phyloP scores from a whole-genome alignment of 2,888 invertebrate species.

The Melieria picta region DNA sequence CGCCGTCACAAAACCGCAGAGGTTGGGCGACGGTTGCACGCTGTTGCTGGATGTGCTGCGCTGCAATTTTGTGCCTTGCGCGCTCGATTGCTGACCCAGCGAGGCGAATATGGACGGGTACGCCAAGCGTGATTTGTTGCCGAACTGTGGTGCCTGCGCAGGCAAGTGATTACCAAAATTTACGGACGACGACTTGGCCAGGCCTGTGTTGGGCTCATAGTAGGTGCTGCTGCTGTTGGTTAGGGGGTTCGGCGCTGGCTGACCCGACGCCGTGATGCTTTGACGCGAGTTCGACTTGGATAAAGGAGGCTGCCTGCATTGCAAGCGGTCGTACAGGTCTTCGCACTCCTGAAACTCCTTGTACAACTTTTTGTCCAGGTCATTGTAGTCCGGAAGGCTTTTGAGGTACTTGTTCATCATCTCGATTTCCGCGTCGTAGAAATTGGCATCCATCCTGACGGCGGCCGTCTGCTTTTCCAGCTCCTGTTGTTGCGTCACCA shows the following conservation, averaged over 20 bases:
- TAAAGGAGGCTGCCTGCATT: constrained; percentile 54
- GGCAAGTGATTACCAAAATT: constrained; percentile 48
- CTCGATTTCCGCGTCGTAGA: constrained; percentile 66
- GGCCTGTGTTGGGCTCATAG: constrained; percentile 30
- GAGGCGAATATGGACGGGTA: constrained; percentile 62
- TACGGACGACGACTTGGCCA: constrained; percentile 56
- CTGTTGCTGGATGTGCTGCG: constrained; percentile 65
- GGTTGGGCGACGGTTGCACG: constrained; percentile 48
- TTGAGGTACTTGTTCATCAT: constrained; percentile 67
- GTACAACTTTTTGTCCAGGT: constrained; percentile 64
- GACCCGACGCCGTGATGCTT: constrained; percentile 46
- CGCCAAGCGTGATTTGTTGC: constrained; percentile 51
- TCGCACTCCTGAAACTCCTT: constrained; percentile 66
- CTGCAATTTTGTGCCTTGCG: constrained; percentile 55
- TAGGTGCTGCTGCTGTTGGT: not conserved
- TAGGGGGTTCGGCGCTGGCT: not conserved
- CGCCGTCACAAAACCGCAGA: constrained; percentile 34
- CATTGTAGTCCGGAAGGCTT: constrained; percentile 65
- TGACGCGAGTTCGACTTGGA: constrained; percentile 64
- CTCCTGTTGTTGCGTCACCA: constrained; percentile 57
- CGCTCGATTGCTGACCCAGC: constrained; percentile 31
- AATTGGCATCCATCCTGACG: constrained; percentile 60
- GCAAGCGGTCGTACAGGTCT: constrained; percentile 63
- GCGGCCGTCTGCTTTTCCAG: constrained; percentile 57
- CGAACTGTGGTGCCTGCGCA: constrained; percentile 22